A percentile compares a stretch with the other conserved stretches of the same genome.
phyloP scores from a whole-genome alignment of 2,113 vertebrate species.

The Laterallus jamaicensis region DNA sequence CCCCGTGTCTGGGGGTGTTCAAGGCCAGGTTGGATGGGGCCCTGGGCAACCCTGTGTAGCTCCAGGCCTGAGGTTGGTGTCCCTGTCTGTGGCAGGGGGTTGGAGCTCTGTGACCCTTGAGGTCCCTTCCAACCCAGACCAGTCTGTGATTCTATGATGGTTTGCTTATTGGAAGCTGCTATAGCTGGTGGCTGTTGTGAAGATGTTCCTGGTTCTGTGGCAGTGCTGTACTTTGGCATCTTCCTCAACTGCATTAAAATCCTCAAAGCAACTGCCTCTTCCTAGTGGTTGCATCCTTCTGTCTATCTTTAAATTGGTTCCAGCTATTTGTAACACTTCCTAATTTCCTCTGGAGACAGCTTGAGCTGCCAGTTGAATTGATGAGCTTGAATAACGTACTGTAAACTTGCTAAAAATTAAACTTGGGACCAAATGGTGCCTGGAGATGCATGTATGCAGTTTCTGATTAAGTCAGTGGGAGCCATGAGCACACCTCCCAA shows the following conservation, averaged over 20 bases:
- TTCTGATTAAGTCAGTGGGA: conserved; percentile 32
- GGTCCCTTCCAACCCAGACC: no score
- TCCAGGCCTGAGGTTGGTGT: no score
- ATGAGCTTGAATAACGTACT: conserved; percentile 34
- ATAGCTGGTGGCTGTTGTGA: not conserved
- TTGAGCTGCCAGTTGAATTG: conserved; percentile 60
- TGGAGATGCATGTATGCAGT: conserved; percentile 13
- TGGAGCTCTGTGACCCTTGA: no score
- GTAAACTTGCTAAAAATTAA: conserved; percentile 51
- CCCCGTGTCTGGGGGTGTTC: no score
- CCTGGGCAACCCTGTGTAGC: no score
- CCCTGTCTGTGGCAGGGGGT: no score
- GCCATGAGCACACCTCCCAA: not conserved
- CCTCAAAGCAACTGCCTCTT: not conserved
- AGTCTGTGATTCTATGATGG: no score
- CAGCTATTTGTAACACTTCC: conserved; percentile 42
- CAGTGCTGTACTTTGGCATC: not conserved
- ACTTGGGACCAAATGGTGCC: conserved; percentile 53
- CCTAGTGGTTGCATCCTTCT: not conserved
- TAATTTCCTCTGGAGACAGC: conserved; percentile 49
- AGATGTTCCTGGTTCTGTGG: not conserved
- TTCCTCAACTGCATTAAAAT: not conserved
- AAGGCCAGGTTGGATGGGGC: no score
- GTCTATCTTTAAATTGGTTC: conserved; percentile 14
- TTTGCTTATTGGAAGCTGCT: not conserved